Conservation (phyloP, 1,140 invertebrate species). For the Drosophila trapezifrons region DNA sequence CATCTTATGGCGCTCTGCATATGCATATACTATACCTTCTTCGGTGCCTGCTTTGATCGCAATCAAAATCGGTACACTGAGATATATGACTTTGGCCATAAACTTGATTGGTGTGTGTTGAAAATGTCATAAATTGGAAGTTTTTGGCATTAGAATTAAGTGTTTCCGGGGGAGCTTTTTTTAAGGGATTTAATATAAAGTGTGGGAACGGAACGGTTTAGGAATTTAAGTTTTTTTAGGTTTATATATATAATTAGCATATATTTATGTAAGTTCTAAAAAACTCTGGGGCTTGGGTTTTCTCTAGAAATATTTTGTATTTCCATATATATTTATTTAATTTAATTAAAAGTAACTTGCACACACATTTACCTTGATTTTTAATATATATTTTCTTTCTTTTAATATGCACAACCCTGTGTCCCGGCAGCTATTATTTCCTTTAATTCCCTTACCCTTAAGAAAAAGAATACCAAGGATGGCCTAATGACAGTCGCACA, state of each 20-base stretch:
- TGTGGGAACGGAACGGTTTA: conserved; percentile 10
- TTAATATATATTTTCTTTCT: not conserved
- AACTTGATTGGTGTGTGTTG: conserved; percentile 76
- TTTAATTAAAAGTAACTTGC: not conserved
- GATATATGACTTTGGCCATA: conserved; percentile 48
- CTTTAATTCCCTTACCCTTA: conserved; percentile 1
- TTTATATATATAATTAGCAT: not conserved
- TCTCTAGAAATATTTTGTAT: not conserved
- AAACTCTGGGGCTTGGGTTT: too few relatives aligned
- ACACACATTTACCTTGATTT: not conserved
- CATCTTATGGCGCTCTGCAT: conserved; percentile 45
- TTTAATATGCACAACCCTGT: not conserved
- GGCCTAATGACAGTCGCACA: conserved; percentile 51
- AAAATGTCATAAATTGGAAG: conserved; percentile 60
- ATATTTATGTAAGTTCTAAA: not conserved
- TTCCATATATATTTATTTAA: not conserved
- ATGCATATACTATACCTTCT: conserved; percentile 49
- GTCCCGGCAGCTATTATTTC: not conserved
- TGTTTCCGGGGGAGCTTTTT: conserved; percentile 26
- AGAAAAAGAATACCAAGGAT: not conserved
- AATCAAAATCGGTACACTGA: conserved; percentile 35
- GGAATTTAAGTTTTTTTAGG: not conserved
- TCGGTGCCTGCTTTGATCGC: conserved; percentile 37
- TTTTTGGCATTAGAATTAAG: conserved; percentile 20
- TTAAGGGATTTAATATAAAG: not conserved